Conservation (phyloP, 1,140 invertebrate genomes). For the Drosophila busckii region DNA sequence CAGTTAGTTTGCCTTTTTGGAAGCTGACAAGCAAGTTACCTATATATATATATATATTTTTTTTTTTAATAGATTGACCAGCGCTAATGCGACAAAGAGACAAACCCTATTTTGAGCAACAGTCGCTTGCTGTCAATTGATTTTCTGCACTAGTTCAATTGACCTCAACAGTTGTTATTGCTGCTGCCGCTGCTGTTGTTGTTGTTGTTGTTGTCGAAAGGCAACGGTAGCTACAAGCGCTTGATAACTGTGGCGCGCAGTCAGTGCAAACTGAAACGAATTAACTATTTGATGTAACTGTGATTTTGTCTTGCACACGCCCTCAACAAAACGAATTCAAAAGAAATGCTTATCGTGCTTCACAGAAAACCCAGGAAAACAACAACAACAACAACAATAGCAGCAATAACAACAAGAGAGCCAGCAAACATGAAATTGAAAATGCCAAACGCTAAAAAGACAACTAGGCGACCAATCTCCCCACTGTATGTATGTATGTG, state of each 20-base stretch:
- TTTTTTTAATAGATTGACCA: slow-evolving; percentile 68
- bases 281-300: slow-evolving; percentile 76
- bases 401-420: slow-evolving; percentile 11
- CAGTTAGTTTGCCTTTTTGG: too few species aligned
- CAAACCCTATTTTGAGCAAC: too few species aligned
- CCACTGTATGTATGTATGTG: slow-evolving; percentile 31
- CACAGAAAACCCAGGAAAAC: slow-evolving; percentile 64
- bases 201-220: slow-evolving; percentile 25
- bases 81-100: slow-evolving; percentile 63
- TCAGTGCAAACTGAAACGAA: slow-evolving; percentile 74
- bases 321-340: slow-evolving; percentile 72
- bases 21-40: too few species aligned
- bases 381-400: slow-evolving; percentile 36
- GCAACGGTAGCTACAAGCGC: slow-evolving; percentile 54
- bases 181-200: slow-evolving; percentile 18
- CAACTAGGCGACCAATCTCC: slow-evolving; percentile 43
- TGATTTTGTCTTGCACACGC: slow-evolving; percentile 68
- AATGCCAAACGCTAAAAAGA: slow-evolving; percentile 75
- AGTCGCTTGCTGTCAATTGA: slow-evolving; percentile 77
- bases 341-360: slow-evolving; percentile 76
- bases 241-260: slow-evolving; percentile 33
- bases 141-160: slow-evolving; percentile 76
- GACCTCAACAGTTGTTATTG: slow-evolving; percentile 54
- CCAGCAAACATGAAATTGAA: slow-evolving; percentile 69
- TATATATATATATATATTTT: too few species aligned